phyloP scores from a whole-genome alignment of 1,140 invertebrate species.

The Drosophila sulfurigaster region DNA sequence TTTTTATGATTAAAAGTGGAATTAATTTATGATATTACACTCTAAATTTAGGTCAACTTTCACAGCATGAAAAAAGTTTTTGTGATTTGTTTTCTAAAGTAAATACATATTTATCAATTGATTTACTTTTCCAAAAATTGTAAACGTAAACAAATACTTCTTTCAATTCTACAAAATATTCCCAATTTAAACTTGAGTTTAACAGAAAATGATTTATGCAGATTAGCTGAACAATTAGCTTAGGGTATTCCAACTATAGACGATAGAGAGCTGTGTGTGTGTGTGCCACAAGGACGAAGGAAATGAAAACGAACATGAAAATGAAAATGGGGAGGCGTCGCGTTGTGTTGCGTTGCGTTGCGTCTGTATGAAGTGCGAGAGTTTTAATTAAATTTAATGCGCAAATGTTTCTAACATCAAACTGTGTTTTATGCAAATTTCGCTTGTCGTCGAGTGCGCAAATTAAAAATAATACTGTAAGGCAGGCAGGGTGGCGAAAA shows the following conservation, averaged over 20 bases:
- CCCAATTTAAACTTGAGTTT: too few relatives aligned
- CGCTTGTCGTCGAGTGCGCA: conserved; percentile 34
- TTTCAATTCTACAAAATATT: neutral
- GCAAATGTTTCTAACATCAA: conserved; percentile 47
- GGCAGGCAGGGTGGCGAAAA: neutral
- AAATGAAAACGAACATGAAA: neutral
- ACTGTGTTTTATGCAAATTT: conserved; percentile 48
- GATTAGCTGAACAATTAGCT: neutral
- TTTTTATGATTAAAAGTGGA: too few relatives aligned
- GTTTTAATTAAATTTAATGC: conserved; percentile 68
- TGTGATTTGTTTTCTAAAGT: too few relatives aligned
- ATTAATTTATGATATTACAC: too few relatives aligned
- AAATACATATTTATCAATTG: too few relatives aligned
- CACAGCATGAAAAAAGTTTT: too few relatives aligned
- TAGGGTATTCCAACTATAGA: conserved; percentile 7
- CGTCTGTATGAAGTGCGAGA: conserved; percentile 44
- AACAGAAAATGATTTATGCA: too few relatives aligned
- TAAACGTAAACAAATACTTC: too few relatives aligned
- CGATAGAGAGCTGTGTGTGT: neutral
- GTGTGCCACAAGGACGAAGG: conserved; percentile 11
- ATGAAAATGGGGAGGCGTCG: neutral
- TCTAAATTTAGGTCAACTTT: too few relatives aligned
- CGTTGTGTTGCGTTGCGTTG: too few relatives aligned
- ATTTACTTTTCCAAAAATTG: too few relatives aligned
- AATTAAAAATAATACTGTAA: conserved; percentile 30